Percentiles rank a stretch among this genome's conserved stretches.
phyloP scores from a whole-genome alignment of 2,797 vertebrate species.

The Cyprinodon diabolis region DNA sequence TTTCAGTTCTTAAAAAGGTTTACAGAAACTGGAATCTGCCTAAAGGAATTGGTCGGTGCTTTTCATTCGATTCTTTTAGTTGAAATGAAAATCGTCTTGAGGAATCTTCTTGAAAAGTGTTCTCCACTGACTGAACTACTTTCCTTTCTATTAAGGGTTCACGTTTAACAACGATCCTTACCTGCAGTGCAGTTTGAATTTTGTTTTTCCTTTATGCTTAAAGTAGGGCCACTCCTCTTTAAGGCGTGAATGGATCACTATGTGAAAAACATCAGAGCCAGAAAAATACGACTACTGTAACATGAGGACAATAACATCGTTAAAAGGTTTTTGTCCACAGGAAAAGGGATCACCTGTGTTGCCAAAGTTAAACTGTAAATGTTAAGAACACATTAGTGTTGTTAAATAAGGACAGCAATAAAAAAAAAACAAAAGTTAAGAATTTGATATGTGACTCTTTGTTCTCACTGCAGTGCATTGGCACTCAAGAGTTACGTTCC shows the following conservation, averaged over 20 bases:
- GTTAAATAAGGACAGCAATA: not conserved
- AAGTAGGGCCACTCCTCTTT: conserved; percentile 21
- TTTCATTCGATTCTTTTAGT: not conserved
- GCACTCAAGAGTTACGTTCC: conserved; percentile 21
- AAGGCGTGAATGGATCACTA: conserved; percentile 28
- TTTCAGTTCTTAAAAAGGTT: not conserved
- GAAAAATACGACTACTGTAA: conserved; percentile 48
- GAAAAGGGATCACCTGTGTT: conserved; percentile 1
- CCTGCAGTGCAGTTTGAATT: conserved; percentile 14
- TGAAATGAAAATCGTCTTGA: not conserved
- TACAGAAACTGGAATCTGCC: not conserved
- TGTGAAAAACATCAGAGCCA: conserved; percentile 41
- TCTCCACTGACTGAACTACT: not conserved
- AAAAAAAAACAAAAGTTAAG: conserved; percentile 37
- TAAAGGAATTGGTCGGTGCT: not conserved
- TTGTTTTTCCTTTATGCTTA: conserved; percentile 44
- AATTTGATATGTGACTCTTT: conserved; percentile 68
- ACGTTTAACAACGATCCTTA: not conserved
- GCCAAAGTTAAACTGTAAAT: conserved; percentile 46
- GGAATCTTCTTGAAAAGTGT: not conserved
- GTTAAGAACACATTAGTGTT: conserved; percentile 29
- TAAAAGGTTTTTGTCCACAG: conserved; percentile 14
- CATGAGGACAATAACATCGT: conserved; percentile 15
- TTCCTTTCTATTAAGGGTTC: not conserved
- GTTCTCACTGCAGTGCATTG: conserved; percentile 32